phyloP scores from a whole-genome alignment of 2,888 invertebrate genomes.

The Sinhomidia bicolor region DNA sequence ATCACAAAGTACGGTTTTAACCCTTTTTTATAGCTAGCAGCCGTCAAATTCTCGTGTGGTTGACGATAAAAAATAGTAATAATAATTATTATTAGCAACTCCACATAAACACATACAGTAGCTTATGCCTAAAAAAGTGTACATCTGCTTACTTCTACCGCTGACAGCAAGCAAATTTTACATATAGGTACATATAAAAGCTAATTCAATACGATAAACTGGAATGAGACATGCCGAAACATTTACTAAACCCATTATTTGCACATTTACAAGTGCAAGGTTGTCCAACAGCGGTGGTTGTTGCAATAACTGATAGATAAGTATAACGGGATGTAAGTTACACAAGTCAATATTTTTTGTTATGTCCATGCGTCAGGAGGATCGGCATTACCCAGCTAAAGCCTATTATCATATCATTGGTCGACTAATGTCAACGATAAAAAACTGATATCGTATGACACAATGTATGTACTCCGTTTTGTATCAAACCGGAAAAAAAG shows the following conservation, averaged over 20 bases:
- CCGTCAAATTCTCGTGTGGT: too few relatives aligned
- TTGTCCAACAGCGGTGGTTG: neutral
- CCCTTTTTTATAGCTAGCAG: too few relatives aligned
- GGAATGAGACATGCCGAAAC: neutral
- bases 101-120: too few relatives aligned
- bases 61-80: too few relatives aligned
- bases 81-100: too few relatives aligned
- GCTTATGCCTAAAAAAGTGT: too few relatives aligned
- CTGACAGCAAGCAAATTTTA: too few relatives aligned
- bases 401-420: neutral
- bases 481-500: slow-evolving; percentile 19
- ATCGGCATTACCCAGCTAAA: neutral
- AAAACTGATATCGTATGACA: neutral
- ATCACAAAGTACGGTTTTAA: too few relatives aligned
- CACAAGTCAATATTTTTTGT: neutral
- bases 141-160: too few relatives aligned
- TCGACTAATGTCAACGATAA: neutral
- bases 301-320: neutral
- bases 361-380: neutral
- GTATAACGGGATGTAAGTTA: neutral
- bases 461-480: neutral
- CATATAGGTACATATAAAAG: too few relatives aligned
- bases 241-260: too few relatives aligned
- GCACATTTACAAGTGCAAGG: slow-evolving; percentile 52
- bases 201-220: too few relatives aligned